Evolutionary conservation across 2,113 vertebrate species (phyloP).

Genomic region (Piaya cayana): DNA sequence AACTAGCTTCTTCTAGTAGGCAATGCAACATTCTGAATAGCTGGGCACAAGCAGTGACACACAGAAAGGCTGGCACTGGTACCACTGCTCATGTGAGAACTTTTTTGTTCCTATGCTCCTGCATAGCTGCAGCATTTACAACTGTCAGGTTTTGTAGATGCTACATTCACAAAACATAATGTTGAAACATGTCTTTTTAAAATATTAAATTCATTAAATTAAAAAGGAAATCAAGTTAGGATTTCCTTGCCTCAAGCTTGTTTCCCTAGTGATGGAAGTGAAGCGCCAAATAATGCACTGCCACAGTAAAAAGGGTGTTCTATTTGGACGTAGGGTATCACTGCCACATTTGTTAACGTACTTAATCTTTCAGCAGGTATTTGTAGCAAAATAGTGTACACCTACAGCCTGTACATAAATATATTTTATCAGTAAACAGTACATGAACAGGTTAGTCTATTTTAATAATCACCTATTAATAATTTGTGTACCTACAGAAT

Average conservation of each 20-base stretch:
- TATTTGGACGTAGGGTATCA: background rate
- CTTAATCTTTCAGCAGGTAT: background rate
- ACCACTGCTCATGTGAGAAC: background rate
- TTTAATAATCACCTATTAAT: background rate
- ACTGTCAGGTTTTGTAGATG: background rate
- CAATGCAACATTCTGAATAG: background rate
- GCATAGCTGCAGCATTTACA: background rate
- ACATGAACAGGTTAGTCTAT: background rate
- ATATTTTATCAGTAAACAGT: background rate
- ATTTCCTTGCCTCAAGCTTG: background rate
- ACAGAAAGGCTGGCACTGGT: background rate
- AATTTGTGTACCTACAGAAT: background rate
- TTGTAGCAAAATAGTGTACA: background rate
- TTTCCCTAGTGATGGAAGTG: background rate
- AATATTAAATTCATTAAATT: background rate
- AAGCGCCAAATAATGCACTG: background rate
- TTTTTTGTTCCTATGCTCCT: background rate
- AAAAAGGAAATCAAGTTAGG: background rate
- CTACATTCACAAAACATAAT: background rate
- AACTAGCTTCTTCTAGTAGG: background rate
- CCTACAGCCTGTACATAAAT: background rate
- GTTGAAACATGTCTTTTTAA: too few species aligned
- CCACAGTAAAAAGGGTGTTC: background rate
- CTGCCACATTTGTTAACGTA: background rate
- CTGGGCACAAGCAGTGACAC: background rate